Base-by-base conservation (phyloP, 92 coral and sea anemone species). In the Isaurus tuberculatus region DNA sequence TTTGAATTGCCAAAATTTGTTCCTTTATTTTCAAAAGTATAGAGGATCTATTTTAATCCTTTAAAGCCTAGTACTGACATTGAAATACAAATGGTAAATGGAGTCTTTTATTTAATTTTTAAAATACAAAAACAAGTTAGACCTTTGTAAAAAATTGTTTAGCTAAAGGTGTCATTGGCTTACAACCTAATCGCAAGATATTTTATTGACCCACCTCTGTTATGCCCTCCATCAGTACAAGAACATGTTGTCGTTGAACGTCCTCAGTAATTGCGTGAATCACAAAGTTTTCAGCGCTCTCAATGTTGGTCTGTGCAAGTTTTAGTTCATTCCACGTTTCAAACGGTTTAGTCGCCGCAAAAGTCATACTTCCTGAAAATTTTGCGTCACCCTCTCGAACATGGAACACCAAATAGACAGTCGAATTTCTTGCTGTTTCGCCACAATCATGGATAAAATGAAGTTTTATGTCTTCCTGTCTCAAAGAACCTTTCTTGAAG, bases 311-410 rank as follows among this genome's bases (percentile, higher is more conserved):
- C 28, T 73, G 72, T 14, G 85, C 82, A 29, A 84, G 17, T 10
- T 70, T 83, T 32, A 90, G 11, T 29, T 88, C 72, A 13, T 81
- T 70, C 95, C 97, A 94, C 63, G 70, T 67, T 31, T 78, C 78
- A 85, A 90, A 94, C 13, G 99, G 99, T 26, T 91, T 83, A 28
- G 75, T 67, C 53, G 97, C 92, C 58, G 87, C 77, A 25, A 94
- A 88, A 42, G 91, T 79, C 31, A 89, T 34, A 26, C 83, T 86
- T 79, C 57, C 85, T 15, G 95, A 88, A 40, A 46, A 64, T 4
- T 81, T 72, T 11, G 79, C 60, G 31, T 69, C 44, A 40, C 55
- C 29, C 44, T 70, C 80, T 16, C 78, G 60, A 63, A 69, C 33
- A 58, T 64, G 82, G 36, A 88, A 84, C 37, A 87, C 89, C 71